Base-by-base conservation (phyloP, 2,113 vertebrate genomes). In the Cercocebus atys region DNA sequence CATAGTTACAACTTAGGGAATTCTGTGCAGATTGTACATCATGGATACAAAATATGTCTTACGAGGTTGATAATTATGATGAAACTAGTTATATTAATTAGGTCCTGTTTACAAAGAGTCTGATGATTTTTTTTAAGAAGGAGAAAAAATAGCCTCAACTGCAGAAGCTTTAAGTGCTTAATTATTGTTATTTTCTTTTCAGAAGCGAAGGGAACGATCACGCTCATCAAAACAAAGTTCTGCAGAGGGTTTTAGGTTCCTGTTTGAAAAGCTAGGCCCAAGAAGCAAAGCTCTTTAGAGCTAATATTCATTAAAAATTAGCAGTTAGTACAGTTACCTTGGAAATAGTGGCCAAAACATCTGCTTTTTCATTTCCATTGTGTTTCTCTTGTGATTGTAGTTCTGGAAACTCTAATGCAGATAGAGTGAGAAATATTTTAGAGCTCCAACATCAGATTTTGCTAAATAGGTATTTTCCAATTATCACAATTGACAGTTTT, bases 21-120 rank as follows among this genome's bases (percentile, higher is more conserved):
- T 95, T 94, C 93, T 66, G 95, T 97, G 88, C 35, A 85, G 73
- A 94, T 93, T 72, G 50, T 89, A 96, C 96, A 66, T 82, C 61
- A 97, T 73, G 76, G 88, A 35, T 94, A 82, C 38, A 96, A 35
- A 95, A 79, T 94, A 75, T 94, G 40, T 93, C 55, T 97, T 98
- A 97, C 94, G 95, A 93, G 84, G 93, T 97, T 93, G 80, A 92
- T 97, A 91, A 96, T 98, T 96, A 96, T 90, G 82, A 97, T 97
- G 94, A 96, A 98, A 96, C 88, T 97, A 97, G 66, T 95, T 96
- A 94, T 52, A 94, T 93, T 90, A 97, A 97, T 93, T 90, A 86
- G 13, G 61, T 66, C 45, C 18, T 96, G 22, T 95, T 97, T 97
- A 92, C 5, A 88, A 95, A 47, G 55, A 92, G 16, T 18, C 30